phyloP scores from a whole-genome alignment of 2,888 invertebrate genomes.

The Hesperia comma region DNA sequence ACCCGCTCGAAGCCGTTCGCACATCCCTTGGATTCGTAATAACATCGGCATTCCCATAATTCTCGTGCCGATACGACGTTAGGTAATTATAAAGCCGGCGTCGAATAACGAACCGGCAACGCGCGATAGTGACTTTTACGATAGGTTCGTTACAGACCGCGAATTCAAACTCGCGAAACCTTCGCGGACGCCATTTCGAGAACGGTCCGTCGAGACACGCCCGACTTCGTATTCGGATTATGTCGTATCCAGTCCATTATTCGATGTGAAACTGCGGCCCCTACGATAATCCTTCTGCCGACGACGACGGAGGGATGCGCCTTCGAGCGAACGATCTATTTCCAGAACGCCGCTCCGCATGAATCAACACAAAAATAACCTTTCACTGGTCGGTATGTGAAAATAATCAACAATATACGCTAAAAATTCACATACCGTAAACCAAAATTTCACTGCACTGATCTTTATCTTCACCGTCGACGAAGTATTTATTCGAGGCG shows the following conservation, averaged over 20 bases:
- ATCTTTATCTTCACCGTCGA: conserved; percentile 66
- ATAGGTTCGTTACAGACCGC: conserved; percentile 70
- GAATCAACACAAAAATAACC: conserved; percentile 84
- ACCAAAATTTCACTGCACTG: conserved; percentile 78
- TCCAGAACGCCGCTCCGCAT: conserved; percentile 81
- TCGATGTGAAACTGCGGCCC: conserved; percentile 52
- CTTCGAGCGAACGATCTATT: conserved; percentile 77
- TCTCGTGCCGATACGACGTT: conserved; percentile 43
- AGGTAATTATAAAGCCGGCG: conserved; percentile 47
- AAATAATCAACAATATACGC: conserved; percentile 68
- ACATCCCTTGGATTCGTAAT: not conserved
- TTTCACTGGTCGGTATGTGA: conserved; percentile 76
- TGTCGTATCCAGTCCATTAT: conserved; percentile 40
- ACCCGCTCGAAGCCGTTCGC: not conserved
- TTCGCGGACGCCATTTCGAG: conserved; percentile 80
- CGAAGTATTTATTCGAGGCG: conserved; percentile 60
- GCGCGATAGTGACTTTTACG: conserved; percentile 58
- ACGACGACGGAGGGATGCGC: conserved; percentile 73
- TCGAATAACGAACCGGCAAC: conserved; percentile 51
- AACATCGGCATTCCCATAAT: conserved; percentile 29
- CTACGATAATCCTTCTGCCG: conserved; percentile 66
- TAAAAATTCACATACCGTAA: conserved; percentile 76
- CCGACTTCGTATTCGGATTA: conserved; percentile 53
- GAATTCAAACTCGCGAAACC: conserved; percentile 74
- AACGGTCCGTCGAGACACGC: conserved; percentile 70